Evolutionary conservation across 2,797 vertebrate genomes (phyloP), one percentile per base, ranked within the genome.

Genomic region (Knipowitschia caucasica): DNA sequence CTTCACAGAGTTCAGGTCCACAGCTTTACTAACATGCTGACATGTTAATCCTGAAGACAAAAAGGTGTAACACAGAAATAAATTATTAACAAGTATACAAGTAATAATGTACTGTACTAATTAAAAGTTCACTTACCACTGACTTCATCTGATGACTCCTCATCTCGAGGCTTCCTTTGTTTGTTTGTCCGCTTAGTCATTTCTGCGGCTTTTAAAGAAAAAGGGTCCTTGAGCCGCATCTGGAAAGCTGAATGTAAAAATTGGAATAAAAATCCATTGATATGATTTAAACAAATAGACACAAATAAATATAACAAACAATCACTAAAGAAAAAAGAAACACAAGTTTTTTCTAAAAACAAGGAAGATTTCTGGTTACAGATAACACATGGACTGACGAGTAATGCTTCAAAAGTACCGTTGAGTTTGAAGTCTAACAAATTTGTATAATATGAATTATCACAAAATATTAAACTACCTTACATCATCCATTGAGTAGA

Each of bases 191-290:
- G 93, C 91, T 94, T 98, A 4, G 87, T 90, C 91, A 95, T 98
- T 62, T 95, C 93, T 11, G 90, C 74, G 80, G 91, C 82, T 87
- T 90, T 83, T 78, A 88, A 90, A 57, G 92, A 92, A 65, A 90
- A 92, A 46, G 94, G 94, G 80, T 97, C 94, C 81, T 98, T 98
- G 66, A 99, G 93, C 90, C 93, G 92, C 96, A 99, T 99, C 90
- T 94, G 94, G 92, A 92, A 89, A 68, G 83, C 73, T 75, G 45
- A 44, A 42, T 49, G 20, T 5, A 27, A 50, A 25, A 17, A 33
- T 49, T 20, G 12, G 27, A 20, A 4, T 47, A 4, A 1, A 5
- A 53, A 30, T 5, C 34, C 6, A 49, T 7, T n/a, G 12, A 7
- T 31, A 15, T 14, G n/a, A n/a, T n/a, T n/a, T n/a, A n/a, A n/a